Evolutionary conservation across 2,797 vertebrate genomes (phyloP).

Genomic region (Sphaeramia orbicularis): DNA sequence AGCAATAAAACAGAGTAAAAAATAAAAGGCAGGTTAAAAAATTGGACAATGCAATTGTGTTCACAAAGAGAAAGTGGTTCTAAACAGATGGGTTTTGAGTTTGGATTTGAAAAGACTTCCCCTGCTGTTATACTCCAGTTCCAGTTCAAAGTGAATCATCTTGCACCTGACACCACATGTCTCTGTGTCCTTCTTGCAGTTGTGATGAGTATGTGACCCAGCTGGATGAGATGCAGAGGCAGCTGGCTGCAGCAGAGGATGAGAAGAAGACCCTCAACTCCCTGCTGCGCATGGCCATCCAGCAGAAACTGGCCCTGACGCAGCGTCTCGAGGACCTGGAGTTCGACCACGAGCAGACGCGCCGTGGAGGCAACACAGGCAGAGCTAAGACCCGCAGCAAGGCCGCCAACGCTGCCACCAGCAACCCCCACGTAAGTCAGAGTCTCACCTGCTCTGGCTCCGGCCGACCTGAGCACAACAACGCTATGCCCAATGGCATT

Average conservation of each 20-base stretch:
- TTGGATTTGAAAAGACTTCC: no score
- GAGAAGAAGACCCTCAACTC: conserved; percentile 99
- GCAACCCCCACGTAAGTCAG: conserved; percentile 92
- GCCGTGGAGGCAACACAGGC: conserved; percentile 82
- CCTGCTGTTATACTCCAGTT: no score
- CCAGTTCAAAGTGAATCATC: neutral
- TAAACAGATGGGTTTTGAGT: no score
- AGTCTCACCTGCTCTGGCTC: conserved; percentile 86
- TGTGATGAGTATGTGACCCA: conserved; percentile 98
- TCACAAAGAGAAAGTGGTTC: no score
- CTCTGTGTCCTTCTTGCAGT: conserved; percentile 72
- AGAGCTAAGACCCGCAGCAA: conserved; percentile 87
- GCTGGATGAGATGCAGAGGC: conserved; percentile 98
- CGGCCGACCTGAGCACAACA: conserved; percentile 85
- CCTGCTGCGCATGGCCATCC: conserved; percentile 97
- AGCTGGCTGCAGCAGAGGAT: conserved; percentile 95
- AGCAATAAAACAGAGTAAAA: no score
- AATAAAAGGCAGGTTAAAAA: no score
- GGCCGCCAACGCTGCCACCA: conserved; percentile 73
- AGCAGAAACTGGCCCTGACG: conserved; percentile 98
- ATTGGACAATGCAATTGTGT: no score
- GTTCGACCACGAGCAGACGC: conserved; percentile 94
- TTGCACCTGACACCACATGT: neutral
- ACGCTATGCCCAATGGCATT: conserved; percentile 81
- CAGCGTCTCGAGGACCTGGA: conserved; percentile 98